Evolutionary conservation across 2,888 invertebrate species (phyloP), one percentile per base, ranked within the genome.

Genomic region (Calameuta filiformis): DNA sequence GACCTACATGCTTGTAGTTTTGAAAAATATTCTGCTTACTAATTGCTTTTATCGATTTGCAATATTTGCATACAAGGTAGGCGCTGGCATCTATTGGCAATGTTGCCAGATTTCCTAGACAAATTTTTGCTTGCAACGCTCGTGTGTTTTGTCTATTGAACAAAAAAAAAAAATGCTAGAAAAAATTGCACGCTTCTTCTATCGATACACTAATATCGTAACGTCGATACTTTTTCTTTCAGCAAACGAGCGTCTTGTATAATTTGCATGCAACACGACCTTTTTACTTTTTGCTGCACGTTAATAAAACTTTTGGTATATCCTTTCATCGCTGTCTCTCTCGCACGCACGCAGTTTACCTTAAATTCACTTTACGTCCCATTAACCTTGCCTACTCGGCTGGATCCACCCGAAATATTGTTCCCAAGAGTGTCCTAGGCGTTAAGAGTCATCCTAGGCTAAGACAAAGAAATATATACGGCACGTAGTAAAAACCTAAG

Each of bases 201-300:
- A 9, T 56, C 56, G 9, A 23, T 56, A 56, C 9, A 23, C 56
- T 56, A 23, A 56, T 56, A 56, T 56, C 1, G 56, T 56, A 56
- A 56, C 23, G 1, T 56, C 56, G 9, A 9, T 78, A 78, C 71
- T 78, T 78, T 78, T 34, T 78, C 56, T 78, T 78, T 78, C 78
- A 78, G 78, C 78, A 68, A 73, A 76, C 73, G 78, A 78, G 78
- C 76, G 73, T 37, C 75, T 78, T 68, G 56, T 78, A 73, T 78
- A 78, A 75, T 78, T 78, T 78, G 78, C 78, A 78, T 78, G 78
- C 37, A 23, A 23, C 56, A 23, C 15, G 56, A 56, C 56, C 71
- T 78, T 33, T 30, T 69, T 69, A 31, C 4, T 1, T 35, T 34
- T 78, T 6, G 37, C 78, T 73, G 76, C 76, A 76, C 78, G 73